Percentiles rank a stretch among this genome's conserved stretches.
Evolutionary conservation across 2,888 invertebrate species (phyloP).

Genomic region (Allacma fusca): DNA sequence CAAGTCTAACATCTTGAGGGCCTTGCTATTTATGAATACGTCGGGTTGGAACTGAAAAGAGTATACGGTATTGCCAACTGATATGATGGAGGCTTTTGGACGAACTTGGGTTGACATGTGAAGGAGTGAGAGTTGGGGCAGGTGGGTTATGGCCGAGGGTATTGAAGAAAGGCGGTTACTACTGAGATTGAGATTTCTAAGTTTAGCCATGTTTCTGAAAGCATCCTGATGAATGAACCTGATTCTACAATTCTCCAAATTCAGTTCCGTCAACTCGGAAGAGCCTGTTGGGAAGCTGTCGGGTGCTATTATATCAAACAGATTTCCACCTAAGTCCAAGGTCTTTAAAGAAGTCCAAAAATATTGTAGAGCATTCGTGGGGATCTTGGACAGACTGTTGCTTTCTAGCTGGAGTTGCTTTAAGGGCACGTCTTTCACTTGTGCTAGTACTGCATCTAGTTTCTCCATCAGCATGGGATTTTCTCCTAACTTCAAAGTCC

Average conservation of each 20-base stretch:
- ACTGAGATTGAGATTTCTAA: too few species aligned
- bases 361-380: slow-evolving; percentile 39
- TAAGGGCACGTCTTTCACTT: slow-evolving; percentile 6
- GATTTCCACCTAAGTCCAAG: slow-evolving; percentile 50
- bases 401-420: slow-evolving; percentile 28
- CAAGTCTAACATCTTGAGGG: too few species aligned
- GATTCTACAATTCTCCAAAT: slow-evolving; percentile 49
- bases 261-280: slow-evolving; percentile 44
- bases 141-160: too few species aligned
- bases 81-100: too few species aligned
- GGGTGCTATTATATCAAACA: slow-evolving; percentile 34
- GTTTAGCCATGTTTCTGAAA: too few species aligned
- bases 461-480: slow-evolving; percentile 51
- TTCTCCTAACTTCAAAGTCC: slow-evolving; percentile 46
- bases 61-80: too few species aligned
- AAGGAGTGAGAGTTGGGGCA: too few species aligned
- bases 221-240: slow-evolving; percentile 41
- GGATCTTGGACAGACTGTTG: slow-evolving; percentile 46
- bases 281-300: slow-evolving; percentile 38
- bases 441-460: slow-evolving; percentile 42
- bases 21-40: too few species aligned
- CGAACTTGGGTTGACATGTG: too few species aligned
- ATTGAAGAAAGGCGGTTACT: too few species aligned
- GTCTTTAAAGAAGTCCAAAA: slow-evolving; percentile 25
- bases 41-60: too few species aligned